Percentiles rank a stretch among this genome's conserved stretches.
Conservation (phyloP, 2,797 vertebrate species). For the Gymnopithys bicolor region DNA sequence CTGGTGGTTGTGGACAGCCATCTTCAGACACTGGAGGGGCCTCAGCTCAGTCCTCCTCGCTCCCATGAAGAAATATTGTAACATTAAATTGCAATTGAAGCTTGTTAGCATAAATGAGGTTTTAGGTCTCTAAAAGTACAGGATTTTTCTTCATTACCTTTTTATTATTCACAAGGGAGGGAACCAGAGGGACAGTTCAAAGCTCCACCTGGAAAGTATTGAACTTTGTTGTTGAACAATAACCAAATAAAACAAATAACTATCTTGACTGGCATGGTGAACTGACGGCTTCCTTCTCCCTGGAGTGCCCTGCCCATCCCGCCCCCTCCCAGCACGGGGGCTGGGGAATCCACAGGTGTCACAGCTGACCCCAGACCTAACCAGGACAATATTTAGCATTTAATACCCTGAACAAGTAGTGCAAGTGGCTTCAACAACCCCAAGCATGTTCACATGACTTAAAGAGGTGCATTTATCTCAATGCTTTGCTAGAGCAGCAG, state of each 20-base stretch:
- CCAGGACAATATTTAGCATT: neutral
- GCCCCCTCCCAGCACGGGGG: neutral
- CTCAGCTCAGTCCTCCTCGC: constrained; percentile 61
- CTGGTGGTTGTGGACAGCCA: constrained; percentile 72
- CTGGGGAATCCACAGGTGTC: neutral
- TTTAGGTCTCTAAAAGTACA: constrained; percentile 72
- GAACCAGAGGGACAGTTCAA: constrained; percentile 59
- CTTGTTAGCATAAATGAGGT: constrained; percentile 71
- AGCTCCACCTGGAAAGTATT: constrained; percentile 68
- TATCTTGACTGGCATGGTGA: constrained; percentile 64
- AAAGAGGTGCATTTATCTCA: neutral
- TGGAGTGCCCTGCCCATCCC: neutral
- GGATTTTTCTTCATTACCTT: constrained; percentile 79
- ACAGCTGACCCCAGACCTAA: constrained; percentile 20
- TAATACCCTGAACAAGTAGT: neutral
- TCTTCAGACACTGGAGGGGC: constrained; percentile 67
- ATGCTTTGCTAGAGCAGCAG: neutral
- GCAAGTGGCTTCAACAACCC: neutral
- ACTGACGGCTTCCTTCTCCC: constrained; percentile 60
- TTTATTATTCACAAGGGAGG: constrained; percentile 75
- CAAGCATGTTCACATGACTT: neutral
- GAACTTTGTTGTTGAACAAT: constrained; percentile 76
- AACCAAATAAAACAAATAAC: constrained; percentile 80
- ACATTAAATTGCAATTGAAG: constrained; percentile 63
- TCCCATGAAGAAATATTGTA: constrained; percentile 74